phyloP scores from a whole-genome alignment of 2,797 vertebrate genomes.

The Eospalax fontanierii region DNA sequence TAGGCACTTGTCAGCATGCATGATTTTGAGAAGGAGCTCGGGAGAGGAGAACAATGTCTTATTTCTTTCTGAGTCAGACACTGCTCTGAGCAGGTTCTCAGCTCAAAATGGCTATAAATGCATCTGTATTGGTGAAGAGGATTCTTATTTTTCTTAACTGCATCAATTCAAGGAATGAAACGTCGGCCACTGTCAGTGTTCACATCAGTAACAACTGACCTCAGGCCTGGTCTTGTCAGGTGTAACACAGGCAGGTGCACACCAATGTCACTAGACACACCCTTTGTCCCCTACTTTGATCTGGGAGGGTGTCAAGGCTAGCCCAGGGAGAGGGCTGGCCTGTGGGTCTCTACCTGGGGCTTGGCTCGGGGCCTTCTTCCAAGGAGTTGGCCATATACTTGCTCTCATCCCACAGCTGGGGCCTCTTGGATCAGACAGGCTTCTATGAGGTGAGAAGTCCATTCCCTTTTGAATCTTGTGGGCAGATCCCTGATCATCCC shows the following conservation, averaged over 20 bases:
- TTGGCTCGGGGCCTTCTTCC: conserved; percentile 62
- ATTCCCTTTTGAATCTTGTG: neutral
- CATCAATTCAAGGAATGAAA: neutral
- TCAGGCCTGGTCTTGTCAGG: neutral
- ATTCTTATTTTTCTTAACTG: neutral
- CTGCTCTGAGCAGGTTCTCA: conserved; percentile 3
- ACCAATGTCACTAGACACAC: neutral
- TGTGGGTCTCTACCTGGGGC: conserved; percentile 75
- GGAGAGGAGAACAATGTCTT: fast-evolving
- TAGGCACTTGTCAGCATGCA: neutral
- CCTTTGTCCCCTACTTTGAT: conserved; percentile 71
- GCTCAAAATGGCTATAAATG: neutral
- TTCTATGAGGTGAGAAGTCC: neutral
- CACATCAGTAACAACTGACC: fast-evolving
- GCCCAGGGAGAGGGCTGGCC: conserved; percentile 66
- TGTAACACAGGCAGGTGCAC: conserved; percentile 18
- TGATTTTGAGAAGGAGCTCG: neutral
- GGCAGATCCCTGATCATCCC: neutral
- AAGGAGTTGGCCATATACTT: conserved; percentile 73
- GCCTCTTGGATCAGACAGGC: neutral
- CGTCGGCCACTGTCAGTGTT: too few species aligned
- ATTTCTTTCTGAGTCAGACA: neutral
- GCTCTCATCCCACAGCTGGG: neutral
- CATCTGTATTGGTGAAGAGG: neutral
- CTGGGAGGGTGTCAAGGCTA: conserved; percentile 73